Base-by-base conservation (phyloP, 2,888 invertebrate species). In the Nipponacmea schrenckii region DNA sequence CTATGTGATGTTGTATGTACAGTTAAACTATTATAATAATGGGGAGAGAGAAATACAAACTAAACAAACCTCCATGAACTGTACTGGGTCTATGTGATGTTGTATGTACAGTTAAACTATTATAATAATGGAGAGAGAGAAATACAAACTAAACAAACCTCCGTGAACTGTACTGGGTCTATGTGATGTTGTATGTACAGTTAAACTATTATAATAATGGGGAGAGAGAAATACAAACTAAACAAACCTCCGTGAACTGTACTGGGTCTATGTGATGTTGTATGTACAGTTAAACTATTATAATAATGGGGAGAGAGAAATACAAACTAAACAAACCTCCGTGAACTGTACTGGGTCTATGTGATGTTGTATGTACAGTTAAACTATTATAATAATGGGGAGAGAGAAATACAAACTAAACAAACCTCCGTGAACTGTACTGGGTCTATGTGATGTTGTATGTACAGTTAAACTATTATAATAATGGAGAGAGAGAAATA, bases 371-470 rank as follows among this genome's bases (percentile, higher is more conserved):
- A 66, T 74, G 79, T 31, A 76, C 72, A 3, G 80, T 79, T n/a
- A 83, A 73, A 31, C 78, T 77, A 70, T 81, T 83, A 65, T 77
- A 75, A 71, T 75, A 83, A 27, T 69, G 67, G 31, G 31, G 4
- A 31, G 2, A 31, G 2, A 39, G 12, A 27, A 10, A 50, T 12
- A 56, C 26, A n/a, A 39, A 45, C 39, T 15, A 8, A 48, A 62
- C 66, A n/a, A 75, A 80, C 82, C 82, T 75, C 82, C 82, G 62
- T 66, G 65, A 12, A 82, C 78, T 75, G 78, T 77, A 8, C 72
- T 69, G 20, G 81, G 81, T 66, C 71, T 75, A 15, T 68, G 62
- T 15, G 74, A 72, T 12, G 74, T 71, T 12, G 74, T 75, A 66
- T 74, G 79, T 31, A 76, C 72, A 3, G 80, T 79, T n/a, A 83